phyloP scores from a whole-genome alignment of 2,113 vertebrate species.

The Sporophila hypoxantha region DNA sequence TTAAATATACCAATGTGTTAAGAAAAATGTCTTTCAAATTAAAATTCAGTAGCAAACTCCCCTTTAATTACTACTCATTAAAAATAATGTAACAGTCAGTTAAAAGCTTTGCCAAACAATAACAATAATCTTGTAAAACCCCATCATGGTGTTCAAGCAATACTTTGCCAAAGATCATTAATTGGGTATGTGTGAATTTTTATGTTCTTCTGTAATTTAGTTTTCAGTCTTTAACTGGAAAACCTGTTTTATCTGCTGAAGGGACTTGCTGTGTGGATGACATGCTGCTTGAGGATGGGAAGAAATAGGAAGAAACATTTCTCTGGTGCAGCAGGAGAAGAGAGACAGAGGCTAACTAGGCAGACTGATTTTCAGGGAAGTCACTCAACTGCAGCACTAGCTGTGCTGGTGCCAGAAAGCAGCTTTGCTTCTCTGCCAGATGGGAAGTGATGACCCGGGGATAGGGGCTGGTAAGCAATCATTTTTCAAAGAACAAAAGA shows the following conservation, averaged over 20 bases:
- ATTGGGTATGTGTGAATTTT: not conserved
- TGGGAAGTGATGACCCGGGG: not conserved
- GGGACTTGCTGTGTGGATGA: not conserved
- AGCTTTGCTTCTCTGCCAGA: not conserved
- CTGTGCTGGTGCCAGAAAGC: not conserved
- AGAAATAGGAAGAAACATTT: not conserved
- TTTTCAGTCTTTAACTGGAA: not conserved
- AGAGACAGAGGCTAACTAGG: not conserved
- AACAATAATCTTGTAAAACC: not conserved
- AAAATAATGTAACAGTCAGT: not conserved
- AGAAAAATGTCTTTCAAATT: conserved; percentile 3
- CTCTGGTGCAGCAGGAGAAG: not conserved
- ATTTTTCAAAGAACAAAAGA: conserved; percentile 5
- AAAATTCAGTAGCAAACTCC: not conserved
- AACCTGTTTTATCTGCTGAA: not conserved
- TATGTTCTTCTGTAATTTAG: not conserved
- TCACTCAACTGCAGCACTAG: not conserved
- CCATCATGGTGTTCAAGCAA: not conserved
- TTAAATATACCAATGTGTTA: not conserved
- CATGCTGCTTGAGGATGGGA: not conserved
- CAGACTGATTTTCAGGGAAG: not conserved
- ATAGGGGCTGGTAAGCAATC: not conserved
- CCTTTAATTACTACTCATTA: not conserved
- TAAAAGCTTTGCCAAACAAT: conserved; percentile 5
- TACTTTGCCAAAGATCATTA: not conserved